These are phyloP conservation scores for Artibeus jamaicensis DNA, from an alignment of 2,797 vertebrate genomes.

Conservation along the genomic window DNA sequence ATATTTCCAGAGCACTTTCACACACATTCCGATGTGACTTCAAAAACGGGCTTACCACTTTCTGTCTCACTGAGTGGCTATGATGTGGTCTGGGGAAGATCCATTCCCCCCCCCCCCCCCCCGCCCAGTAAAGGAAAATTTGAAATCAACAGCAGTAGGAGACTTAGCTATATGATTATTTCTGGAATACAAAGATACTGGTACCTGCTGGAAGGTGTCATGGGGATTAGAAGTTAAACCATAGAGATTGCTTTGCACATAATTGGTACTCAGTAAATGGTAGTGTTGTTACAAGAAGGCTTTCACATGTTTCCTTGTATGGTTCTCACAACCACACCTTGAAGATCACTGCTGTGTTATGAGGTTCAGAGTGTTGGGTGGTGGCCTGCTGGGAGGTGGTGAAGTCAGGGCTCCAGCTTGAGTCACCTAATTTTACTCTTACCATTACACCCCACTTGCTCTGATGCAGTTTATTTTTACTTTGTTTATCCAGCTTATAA, in stretches of 20 bases:
- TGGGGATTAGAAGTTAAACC: not conserved
- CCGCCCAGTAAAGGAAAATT: not conserved
- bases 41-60: not conserved
- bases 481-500: not conserved
- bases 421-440: not conserved
- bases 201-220: not conserved
- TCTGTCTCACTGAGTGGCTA: not conserved
- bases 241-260: not conserved
- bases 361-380: not conserved
- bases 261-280: not conserved
- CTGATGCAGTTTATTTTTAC: not conserved
- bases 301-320: not conserved
- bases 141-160: not conserved
- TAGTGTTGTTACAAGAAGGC: not conserved
- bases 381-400: not conserved
- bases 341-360: not conserved
- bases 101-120: too few relatives aligned
- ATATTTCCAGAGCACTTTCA: not conserved
- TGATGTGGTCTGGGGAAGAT: not conserved
- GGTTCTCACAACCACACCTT: not conserved
- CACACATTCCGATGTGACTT: not conserved
- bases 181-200: not conserved
- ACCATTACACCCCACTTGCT: not conserved
- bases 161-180: not conserved
- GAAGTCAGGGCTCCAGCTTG: not conserved